Evolutionary conservation across 2,113 vertebrate species (phyloP).

Genomic region (Elephantulus edwardii): DNA sequence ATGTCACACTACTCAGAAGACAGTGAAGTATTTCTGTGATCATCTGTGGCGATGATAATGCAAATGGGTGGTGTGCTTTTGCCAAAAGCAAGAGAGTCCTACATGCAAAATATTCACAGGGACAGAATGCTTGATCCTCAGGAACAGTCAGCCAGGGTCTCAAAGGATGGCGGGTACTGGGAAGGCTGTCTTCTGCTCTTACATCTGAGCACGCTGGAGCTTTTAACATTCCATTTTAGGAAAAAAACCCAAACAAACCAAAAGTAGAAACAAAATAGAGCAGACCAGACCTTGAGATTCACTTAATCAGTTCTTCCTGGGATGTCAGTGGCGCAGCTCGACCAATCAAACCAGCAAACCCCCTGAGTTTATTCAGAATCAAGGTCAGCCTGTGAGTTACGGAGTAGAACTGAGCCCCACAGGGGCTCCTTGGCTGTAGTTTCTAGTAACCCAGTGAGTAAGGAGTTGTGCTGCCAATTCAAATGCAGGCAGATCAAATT

Average conservation of each 20-base stretch:
- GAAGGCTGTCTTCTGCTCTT: not conserved
- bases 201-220: not conserved
- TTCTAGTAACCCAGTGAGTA: no score
- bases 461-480: no score
- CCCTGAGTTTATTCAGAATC: not conserved
- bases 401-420: no score
- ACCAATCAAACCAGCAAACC: not conserved
- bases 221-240: not conserved
- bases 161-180: not conserved
- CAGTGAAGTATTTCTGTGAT: not conserved
- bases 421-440: no score
- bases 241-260: no score
- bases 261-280: not conserved
- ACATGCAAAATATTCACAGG: slow-evolving; percentile 27
- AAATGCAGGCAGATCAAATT: no score
- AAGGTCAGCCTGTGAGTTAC: not conserved
- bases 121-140: not conserved
- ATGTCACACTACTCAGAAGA: slow-evolving; percentile 45
- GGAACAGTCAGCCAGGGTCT: not conserved
- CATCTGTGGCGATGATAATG: not conserved
- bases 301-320: not conserved
- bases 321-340: not conserved
- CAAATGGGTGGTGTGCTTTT: not conserved
- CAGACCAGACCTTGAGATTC: no score
- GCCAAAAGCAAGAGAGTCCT: no score